Percentiles rank a stretch among this genome's conserved stretches.
Conservation (phyloP, 2,888 invertebrate genomes). For the Nomada goodeniana region DNA sequence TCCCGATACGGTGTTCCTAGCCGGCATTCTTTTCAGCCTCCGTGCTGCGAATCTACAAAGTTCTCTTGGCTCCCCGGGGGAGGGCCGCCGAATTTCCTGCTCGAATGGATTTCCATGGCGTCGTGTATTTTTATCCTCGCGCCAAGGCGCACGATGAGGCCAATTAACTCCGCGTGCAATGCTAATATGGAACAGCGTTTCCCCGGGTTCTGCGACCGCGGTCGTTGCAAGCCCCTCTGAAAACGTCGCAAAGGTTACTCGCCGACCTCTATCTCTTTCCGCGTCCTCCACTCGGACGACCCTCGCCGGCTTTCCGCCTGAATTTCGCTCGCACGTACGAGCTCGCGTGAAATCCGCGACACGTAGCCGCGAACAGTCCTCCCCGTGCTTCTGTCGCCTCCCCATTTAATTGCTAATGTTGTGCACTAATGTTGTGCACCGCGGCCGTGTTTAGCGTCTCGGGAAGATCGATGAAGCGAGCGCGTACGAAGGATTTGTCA, state of each 20-base stretch:
- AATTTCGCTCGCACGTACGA: constrained; percentile 25
- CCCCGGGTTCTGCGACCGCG: constrained; percentile 30
- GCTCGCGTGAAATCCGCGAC: constrained; percentile 38
- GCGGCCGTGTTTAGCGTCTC: background rate
- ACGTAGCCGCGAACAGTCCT: constrained; percentile 18
- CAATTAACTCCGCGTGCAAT: constrained; percentile 59
- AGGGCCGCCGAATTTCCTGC: background rate
- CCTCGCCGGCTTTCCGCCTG: background rate
- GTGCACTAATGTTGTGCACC: constrained; percentile 28
- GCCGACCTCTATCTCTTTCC: constrained; percentile 23
- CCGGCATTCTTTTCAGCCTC: background rate
- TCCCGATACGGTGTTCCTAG: background rate
- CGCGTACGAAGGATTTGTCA: constrained; percentile 36
- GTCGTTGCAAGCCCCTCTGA: constrained; percentile 34
- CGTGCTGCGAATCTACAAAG: background rate
- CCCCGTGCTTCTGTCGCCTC: background rate
- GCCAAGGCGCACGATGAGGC: constrained; percentile 38
- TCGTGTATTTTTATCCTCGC: constrained; percentile 32
- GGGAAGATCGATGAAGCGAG: background rate
- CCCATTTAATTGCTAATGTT: constrained; percentile 62
- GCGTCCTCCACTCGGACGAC: constrained; percentile 20
- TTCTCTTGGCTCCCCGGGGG: background rate
- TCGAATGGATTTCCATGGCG: background rate
- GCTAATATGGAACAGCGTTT: constrained; percentile 46
- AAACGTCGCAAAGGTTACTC: constrained; percentile 52